Percentiles rank a stretch among this genome's conserved stretches.
Evolutionary conservation across 2,888 invertebrate genomes (phyloP).

Genomic region (Oasisia sp.): DNA sequence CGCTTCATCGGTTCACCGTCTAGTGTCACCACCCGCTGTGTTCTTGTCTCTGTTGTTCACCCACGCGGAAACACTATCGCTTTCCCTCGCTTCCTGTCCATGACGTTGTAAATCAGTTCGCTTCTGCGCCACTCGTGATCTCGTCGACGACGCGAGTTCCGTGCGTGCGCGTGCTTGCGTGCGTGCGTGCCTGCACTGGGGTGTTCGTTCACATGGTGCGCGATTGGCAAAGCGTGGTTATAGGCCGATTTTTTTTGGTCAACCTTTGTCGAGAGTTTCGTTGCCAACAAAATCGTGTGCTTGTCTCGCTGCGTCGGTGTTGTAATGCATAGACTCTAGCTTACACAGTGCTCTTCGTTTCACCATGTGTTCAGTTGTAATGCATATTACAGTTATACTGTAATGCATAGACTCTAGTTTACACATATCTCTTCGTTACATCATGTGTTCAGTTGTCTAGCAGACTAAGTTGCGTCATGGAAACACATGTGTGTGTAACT

Average conservation of each 20-base stretch:
- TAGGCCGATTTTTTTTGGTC: too few species aligned
- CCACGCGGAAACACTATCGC: not conserved
- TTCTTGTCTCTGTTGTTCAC: not conserved
- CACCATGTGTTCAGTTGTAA: too few species aligned
- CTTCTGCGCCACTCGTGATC: not conserved
- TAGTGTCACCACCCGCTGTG: not conserved
- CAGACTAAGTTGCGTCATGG: too few species aligned
- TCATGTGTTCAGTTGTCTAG: too few species aligned
- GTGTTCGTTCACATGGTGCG: not conserved
- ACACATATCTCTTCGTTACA: too few species aligned
- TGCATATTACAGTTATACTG: not conserved
- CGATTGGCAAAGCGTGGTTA: not conserved
- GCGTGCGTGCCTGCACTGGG: not conserved
- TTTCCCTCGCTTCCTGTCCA: not conserved
- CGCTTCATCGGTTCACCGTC: not conserved
- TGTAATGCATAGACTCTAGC: too few species aligned
- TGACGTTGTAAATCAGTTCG: not conserved
- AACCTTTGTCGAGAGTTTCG: not conserved
- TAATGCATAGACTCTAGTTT: too few species aligned
- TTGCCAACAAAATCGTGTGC: not conserved
- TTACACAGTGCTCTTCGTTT: too few species aligned
- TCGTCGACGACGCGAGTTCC: too few species aligned
- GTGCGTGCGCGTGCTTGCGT: not conserved
- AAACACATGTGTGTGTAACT: too few species aligned
- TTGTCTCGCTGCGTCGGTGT: not conserved